Base-by-base conservation (phyloP, 2,797 vertebrate genomes). In the Lycodopsis pacificus region DNA sequence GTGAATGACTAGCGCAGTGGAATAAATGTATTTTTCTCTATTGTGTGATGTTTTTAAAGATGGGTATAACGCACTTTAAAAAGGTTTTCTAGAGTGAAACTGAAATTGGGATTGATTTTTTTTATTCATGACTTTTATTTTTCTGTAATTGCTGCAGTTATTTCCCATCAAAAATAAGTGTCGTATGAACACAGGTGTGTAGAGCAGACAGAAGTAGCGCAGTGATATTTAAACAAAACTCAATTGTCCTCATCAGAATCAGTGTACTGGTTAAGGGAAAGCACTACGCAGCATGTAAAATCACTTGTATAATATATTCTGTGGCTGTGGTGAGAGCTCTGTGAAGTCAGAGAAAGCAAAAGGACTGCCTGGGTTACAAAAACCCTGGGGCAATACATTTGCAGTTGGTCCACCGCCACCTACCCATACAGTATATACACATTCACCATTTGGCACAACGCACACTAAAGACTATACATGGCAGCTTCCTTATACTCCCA, bases 321-420 rank as follows among this genome's bases (percentile, higher is more conserved):
- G 51, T 49, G 54, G 44, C 17, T 44, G 27, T 46, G 69, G 2
- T 44, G 42, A 61, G 17, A 53, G 46, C 34, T 65, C 36, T 65
- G 7, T 57, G 22, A 59, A 44, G 53, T 34, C 63, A 62, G 46
- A 54, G 32, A 57, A 20, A 54, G 57, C 22, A 34, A 13, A 72
- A 57, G 40, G 49, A 34, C 25, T 17, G 27, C 10, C 56, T n/a
- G 63, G 30, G 64, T 38, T 53, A 65, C 49, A 65, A 73, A 27
- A 65, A 17, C 2, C 36, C 20, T 0, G 0, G 38, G 71, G 36
- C 13, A 54, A 73, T 30, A 53, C 10, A 42, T 56, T 3, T 46
- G 30, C 17, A 57, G 49, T 48, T 56, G 40, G 12, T 25, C 0
- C 58, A 56, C 7, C 0, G n/a, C 8, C 59, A 57, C 46, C 30